phyloP scores from a whole-genome alignment of 2,113 vertebrate genomes.

The Neomonachus schauinslandi region DNA sequence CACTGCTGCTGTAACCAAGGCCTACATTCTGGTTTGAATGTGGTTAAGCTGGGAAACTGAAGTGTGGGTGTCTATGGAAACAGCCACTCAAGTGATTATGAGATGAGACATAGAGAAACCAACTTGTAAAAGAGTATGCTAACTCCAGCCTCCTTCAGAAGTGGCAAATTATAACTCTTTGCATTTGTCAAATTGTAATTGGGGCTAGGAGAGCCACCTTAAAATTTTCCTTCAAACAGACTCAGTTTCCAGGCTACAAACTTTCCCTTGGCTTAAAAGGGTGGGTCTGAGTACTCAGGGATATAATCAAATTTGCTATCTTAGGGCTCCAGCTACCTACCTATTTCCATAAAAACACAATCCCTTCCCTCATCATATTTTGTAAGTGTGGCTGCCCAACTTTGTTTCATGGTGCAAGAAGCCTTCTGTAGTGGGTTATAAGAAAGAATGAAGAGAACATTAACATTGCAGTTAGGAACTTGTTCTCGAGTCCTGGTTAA shows the following conservation, averaged over 20 bases:
- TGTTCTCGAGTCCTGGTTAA: background rate
- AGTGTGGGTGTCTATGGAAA: conserved; percentile 73
- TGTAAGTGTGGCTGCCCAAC: background rate
- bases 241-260: background rate
- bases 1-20: conserved; percentile 29
- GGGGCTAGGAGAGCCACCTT: background rate
- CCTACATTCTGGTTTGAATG: conserved; percentile 25
- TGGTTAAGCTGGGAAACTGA: conserved; percentile 58
- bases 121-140: conserved; percentile 52
- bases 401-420: background rate
- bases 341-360: background rate
- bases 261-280: background rate
- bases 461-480: background rate
- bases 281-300: background rate
- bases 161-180: conserved; percentile 17
- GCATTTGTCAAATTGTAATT: conserved; percentile 26
- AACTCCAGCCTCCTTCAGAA: conserved; percentile 35
- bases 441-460: background rate
- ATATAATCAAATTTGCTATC: background rate
- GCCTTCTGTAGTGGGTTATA: background rate
- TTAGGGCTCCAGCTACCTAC: background rate
- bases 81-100: background rate
- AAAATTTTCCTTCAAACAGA: conserved; percentile 30
- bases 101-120: conserved; percentile 54
- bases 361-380: background rate